Evolutionary conservation across 1,140 invertebrate genomes (phyloP), one percentile per base, ranked within the genome.

Genomic region (Mycetomoellerius zeteki): DNA sequence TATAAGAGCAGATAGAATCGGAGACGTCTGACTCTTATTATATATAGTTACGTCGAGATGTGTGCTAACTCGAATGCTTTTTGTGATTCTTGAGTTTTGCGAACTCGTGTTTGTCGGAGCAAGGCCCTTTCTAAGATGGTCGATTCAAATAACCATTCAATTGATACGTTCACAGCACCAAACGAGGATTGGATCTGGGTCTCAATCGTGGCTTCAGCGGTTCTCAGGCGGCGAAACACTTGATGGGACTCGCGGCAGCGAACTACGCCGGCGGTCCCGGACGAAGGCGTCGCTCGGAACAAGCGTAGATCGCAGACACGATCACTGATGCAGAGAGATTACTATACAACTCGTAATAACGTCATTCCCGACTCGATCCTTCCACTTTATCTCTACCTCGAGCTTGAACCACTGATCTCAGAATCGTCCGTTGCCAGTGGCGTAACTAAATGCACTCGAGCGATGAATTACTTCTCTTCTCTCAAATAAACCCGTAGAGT

Each of bases 221-320:
- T 0, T 97, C 98, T 33, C 97, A 98, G 91, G 97, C 98, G 62
- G 98, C 98, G 91, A 98, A 98, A 94, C 98, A 98, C 94, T 96
- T 98, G 89, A 98, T 99, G 97, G 98, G 98, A 1, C 93, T 98
- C 60, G 97, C 98, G 62, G 97, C 98, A 1, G 98, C 98, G 88
- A 98, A 98, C 94, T 98, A 97, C 94, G 97, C 98, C n/a, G 97
- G 97, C 8, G 98, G 98, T 10, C 98, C 98, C 5, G 98, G 98
- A 81, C 96, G 98, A 94, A 98, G 97, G 97, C 96, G 97, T 91
- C 97, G 98, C 69, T 96, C 96, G 64, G 96, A 96, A 85, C 93
- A 94, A 87, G 92, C 91, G 84, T 92, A 93, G 91, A 91, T 72
- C 43, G 60, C 69, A 50, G 3, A 77, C 8, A 47, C 69, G 27